These are phyloP conservation scores for Catamblyrhynchus diadema DNA, from an alignment of 2,797 vertebrate species.

Conservation along the genomic window DNA sequence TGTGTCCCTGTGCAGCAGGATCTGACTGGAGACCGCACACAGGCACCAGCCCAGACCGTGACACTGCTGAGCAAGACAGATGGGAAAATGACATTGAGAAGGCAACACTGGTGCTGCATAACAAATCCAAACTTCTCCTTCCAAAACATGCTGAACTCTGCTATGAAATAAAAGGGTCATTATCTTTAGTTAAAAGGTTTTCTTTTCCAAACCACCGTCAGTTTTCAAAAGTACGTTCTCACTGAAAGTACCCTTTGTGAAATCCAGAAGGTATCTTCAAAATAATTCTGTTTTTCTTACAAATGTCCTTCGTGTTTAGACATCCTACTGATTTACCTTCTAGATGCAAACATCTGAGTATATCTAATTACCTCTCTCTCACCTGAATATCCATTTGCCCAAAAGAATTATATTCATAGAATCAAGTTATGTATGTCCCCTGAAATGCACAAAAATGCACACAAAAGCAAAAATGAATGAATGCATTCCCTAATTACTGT, in stretches of 20 bases:
- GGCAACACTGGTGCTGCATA: not conserved
- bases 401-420: not conserved
- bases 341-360: not conserved
- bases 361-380: not conserved
- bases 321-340: not conserved
- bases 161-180: not conserved
- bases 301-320: not conserved
- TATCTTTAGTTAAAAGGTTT: not conserved
- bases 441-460: not conserved
- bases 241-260: not conserved
- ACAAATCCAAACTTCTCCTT: conserved; percentile 10
- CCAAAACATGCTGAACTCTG: not conserved
- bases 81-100: conserved; percentile 50
- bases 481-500: not conserved
- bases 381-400: not conserved
- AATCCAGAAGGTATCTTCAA: not conserved
- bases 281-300: not conserved
- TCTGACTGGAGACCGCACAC: conserved; percentile 6
- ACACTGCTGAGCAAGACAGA: conserved; percentile 45
- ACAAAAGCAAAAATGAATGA: conserved; percentile 20
- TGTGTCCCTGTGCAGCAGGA: not conserved
- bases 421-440: not conserved
- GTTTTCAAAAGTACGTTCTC: not conserved
- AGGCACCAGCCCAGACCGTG: not conserved
- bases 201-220: not conserved